phyloP scores from a whole-genome alignment of 2,113 vertebrate species.

The Rhombomys opimus region DNA sequence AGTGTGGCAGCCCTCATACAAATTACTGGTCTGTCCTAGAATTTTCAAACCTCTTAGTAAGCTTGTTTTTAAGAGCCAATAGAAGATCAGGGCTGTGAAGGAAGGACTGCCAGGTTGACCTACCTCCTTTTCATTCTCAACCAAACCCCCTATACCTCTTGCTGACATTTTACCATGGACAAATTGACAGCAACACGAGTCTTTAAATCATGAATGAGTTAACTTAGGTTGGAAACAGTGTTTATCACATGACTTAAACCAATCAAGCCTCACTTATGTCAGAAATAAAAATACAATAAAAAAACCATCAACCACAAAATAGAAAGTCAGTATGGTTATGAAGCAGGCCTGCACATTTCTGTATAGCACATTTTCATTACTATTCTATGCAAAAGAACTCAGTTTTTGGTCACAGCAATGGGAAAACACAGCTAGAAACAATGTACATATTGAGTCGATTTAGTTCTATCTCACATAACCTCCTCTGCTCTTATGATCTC shows the following conservation, averaged over 20 bases:
- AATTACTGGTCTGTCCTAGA: background rate
- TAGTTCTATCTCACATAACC: background rate
- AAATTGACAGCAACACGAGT: background rate
- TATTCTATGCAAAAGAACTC: conserved; percentile 70
- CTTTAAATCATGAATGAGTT: background rate
- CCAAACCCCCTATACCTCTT: background rate
- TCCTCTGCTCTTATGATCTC: conserved; percentile 32
- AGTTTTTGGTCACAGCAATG: background rate
- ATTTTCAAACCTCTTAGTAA: background rate
- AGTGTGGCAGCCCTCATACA: background rate
- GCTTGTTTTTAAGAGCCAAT: background rate
- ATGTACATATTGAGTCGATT: background rate
- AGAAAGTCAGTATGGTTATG: background rate
- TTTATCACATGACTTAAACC: conserved; percentile 32
- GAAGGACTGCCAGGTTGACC: background rate
- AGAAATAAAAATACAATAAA: conserved; percentile 53
- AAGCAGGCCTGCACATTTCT: conserved; percentile 10
- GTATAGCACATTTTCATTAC: conserved; percentile 54
- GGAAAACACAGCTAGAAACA: conserved; percentile 68
- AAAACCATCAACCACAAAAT: conserved; percentile 19
- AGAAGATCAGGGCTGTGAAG: background rate
- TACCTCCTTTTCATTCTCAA: background rate
- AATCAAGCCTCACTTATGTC: conserved; percentile 48
- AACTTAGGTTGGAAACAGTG: conserved; percentile 42
- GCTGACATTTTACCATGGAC: background rate